Percentiles rank a stretch among this genome's conserved stretches.
Evolutionary conservation across 2,113 vertebrate genomes (phyloP).

Genomic region (Bostrychus sinensis): DNA sequence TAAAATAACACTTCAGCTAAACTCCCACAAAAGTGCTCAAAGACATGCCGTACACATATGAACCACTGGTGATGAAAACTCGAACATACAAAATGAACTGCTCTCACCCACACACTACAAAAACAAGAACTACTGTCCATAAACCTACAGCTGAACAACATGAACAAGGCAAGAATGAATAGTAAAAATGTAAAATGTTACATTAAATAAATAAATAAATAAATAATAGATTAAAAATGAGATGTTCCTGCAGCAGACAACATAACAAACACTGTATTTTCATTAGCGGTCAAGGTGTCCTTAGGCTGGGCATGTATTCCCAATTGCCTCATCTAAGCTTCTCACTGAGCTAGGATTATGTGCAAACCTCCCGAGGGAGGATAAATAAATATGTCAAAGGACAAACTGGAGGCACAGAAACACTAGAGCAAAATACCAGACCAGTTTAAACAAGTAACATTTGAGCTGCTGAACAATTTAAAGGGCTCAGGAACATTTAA

Average conservation of each 20-base stretch:
- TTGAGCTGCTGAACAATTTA: background rate
- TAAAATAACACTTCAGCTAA: conserved; percentile 24
- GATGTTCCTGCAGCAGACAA: background rate
- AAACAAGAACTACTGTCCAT: conserved; percentile 16
- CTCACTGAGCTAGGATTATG: conserved; percentile 2
- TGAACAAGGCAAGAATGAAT: background rate
- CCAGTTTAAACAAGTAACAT: background rate
- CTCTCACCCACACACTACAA: conserved; percentile 28
- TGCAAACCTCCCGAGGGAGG: background rate
- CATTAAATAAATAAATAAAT: background rate
- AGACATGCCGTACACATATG: conserved; percentile 24
- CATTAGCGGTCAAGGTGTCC: background rate
- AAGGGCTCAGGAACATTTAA: background rate
- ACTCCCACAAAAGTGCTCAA: conserved; percentile 39
- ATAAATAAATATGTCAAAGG: conserved; percentile 2
- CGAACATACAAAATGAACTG: conserved; percentile 23
- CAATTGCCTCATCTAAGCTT: background rate
- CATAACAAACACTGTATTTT: background rate
- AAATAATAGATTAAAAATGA: background rate
- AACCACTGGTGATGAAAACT: conserved; percentile 34
- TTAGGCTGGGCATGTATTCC: background rate
- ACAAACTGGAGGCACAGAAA: background rate
- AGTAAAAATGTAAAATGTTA: background rate
- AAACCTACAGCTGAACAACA: conserved; percentile 26
- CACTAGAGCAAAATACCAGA: background rate